These are phyloP conservation scores for Lepus europaeus DNA, from an alignment of 2,113 vertebrate genomes.

Conservation along the genomic window DNA sequence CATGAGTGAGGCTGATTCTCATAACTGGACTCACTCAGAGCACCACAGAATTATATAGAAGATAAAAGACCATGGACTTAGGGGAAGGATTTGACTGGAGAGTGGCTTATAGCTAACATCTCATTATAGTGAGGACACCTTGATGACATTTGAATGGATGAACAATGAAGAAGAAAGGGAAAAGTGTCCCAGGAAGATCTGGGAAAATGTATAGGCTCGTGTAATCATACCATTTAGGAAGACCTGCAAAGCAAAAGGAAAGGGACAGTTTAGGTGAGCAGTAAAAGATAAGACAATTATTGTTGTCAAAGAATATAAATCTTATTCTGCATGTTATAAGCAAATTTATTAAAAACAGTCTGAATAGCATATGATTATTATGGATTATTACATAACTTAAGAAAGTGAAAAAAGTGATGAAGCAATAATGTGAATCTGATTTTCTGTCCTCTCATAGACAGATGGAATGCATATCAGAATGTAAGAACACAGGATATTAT, in stretches of 20 bases:
- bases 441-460: neutral
- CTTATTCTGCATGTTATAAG: neutral
- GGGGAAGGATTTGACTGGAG: neutral
- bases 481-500: neutral
- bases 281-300: neutral
- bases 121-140: neutral
- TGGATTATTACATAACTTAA: neutral
- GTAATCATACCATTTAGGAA: neutral
- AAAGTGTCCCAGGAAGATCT: neutral
- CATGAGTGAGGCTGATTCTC: neutral
- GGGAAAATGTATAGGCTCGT: neutral
- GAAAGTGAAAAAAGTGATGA: conserved; percentile 35
- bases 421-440: neutral
- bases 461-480: neutral
- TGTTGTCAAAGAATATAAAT: neutral
- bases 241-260: neutral
- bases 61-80: neutral
- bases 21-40: neutral
- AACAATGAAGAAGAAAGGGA: neutral
- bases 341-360: conserved; percentile 9
- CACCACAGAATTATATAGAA: conserved; percentile 8
- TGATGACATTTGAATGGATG: neutral
- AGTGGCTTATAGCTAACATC: neutral
- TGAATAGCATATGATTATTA: neutral
- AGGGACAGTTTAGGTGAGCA: neutral